Percentiles rank a stretch among this genome's conserved stretches.
phyloP scores from a whole-genome alignment of 2,113 vertebrate genomes.

The Hypanus sabinus region DNA sequence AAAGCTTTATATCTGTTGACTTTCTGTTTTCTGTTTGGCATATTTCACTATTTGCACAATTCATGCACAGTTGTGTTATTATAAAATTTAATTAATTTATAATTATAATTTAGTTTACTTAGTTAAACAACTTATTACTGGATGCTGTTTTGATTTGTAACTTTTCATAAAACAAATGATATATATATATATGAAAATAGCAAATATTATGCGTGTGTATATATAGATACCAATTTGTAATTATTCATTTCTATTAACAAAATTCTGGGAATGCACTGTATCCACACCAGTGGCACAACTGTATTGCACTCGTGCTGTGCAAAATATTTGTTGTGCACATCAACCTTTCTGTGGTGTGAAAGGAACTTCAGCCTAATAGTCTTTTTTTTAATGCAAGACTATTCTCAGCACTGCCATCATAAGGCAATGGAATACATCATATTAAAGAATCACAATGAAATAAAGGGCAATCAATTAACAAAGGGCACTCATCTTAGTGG shows the following conservation, averaged over 20 bases:
- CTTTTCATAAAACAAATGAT: too few relatives aligned
- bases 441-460: not conserved
- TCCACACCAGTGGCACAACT: not conserved
- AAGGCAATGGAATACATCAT: slow-evolving; percentile 10
- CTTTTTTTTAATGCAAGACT: not conserved
- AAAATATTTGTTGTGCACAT: not conserved
- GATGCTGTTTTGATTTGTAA: too few relatives aligned
- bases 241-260: not conserved
- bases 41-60: not conserved
- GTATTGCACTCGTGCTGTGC: not conserved
- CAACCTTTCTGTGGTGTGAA: not conserved
- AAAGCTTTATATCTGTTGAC: not conserved
- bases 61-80: not conserved
- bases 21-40: not conserved
- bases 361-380: not conserved
- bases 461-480: not conserved
- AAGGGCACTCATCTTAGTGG: not conserved
- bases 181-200: too few relatives aligned
- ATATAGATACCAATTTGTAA: not conserved
- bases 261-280: not conserved
- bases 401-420: not conserved
- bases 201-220: too few relatives aligned
- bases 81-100: not conserved
- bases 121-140: too few relatives aligned
- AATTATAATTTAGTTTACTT: not conserved